phyloP scores from a whole-genome alignment of 1,140 invertebrate genomes.

The Choristoneura fumiferana region DNA sequence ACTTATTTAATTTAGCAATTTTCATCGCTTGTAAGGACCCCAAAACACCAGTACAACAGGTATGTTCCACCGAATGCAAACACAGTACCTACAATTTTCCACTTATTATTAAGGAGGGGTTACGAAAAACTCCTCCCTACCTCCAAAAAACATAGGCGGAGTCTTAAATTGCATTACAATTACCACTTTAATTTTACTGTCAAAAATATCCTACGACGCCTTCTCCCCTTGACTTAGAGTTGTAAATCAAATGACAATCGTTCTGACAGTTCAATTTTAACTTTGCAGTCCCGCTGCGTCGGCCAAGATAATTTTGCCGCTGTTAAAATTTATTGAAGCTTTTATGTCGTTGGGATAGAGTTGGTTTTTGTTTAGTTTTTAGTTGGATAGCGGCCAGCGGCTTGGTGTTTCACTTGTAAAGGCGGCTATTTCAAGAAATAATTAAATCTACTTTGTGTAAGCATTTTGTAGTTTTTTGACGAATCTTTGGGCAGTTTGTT shows the following conservation, averaged over 20 bases:
- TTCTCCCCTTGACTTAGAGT: not conserved
- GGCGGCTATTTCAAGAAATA: slow-evolving; percentile 38
- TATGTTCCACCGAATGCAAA: slow-evolving; percentile 10
- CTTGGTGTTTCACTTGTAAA: slow-evolving; percentile 14
- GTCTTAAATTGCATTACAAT: slow-evolving; percentile 5
- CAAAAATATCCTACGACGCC: not conserved
- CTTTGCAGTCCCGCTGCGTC: not conserved
- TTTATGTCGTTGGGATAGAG: not conserved
- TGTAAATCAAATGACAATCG: not conserved
- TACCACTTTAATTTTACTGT: not conserved
- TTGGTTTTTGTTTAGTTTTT: slow-evolving; percentile 3
- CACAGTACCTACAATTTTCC: not conserved
- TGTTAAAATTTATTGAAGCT: not conserved
- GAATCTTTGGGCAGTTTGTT: slow-evolving; percentile 23
- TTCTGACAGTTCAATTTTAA: not conserved
- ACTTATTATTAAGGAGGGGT: slow-evolving; percentile 4
- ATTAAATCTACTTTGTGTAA: slow-evolving; percentile 51
- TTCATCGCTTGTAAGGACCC: too few species aligned
- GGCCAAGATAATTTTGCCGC: not conserved
- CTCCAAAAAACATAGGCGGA: slow-evolving; percentile 1
- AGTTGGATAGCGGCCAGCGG: not conserved
- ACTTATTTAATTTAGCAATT: too few species aligned
- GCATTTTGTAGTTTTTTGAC: slow-evolving; percentile 45
- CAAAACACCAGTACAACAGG: too few species aligned
- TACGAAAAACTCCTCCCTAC: slow-evolving; percentile 1